Conservation (phyloP, 2,888 invertebrate species). For the Chironomus riparius region DNA sequence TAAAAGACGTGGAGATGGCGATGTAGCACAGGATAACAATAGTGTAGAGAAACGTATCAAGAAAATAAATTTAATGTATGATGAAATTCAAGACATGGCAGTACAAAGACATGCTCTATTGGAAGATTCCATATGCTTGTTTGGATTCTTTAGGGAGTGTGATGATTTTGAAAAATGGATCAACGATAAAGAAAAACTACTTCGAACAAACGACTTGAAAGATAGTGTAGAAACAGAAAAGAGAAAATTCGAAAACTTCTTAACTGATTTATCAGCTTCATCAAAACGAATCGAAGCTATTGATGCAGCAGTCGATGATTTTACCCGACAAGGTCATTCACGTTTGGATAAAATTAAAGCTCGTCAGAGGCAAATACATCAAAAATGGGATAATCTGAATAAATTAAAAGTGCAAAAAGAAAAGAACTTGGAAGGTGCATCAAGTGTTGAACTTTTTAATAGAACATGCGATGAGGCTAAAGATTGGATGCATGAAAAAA, state of each 20-base stretch:
- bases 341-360: conserved; percentile 71
- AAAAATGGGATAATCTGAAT: conserved; percentile 81
- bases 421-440: conserved; percentile 82
- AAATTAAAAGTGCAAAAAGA: conserved; percentile 82
- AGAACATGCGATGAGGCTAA: conserved; percentile 93
- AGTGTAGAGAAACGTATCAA: conserved; percentile 72
- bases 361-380: conserved; percentile 73
- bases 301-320: conserved; percentile 75
- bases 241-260: conserved; percentile 92
- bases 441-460: conserved; percentile 90
- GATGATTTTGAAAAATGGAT: conserved; percentile 98
- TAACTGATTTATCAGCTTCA: conserved; percentile 91
- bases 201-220: conserved; percentile 69
- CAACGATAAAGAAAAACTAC: conserved; percentile 84
- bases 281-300: conserved; percentile 84
- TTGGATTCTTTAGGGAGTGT: conserved; percentile 91
- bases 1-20: conserved; percentile 37
- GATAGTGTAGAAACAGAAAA: conserved; percentile 89
- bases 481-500: conserved; percentile 97
- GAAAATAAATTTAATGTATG: conserved; percentile 71
- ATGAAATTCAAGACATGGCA: conserved; percentile 70
- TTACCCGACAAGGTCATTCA: conserved; percentile 76
- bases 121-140: conserved; percentile 85
- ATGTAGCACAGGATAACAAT: conserved; percentile 51
- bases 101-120: conserved; percentile 71